Conservation (phyloP, 1,140 invertebrate species). For the Pseudomyrmex concolor region DNA sequence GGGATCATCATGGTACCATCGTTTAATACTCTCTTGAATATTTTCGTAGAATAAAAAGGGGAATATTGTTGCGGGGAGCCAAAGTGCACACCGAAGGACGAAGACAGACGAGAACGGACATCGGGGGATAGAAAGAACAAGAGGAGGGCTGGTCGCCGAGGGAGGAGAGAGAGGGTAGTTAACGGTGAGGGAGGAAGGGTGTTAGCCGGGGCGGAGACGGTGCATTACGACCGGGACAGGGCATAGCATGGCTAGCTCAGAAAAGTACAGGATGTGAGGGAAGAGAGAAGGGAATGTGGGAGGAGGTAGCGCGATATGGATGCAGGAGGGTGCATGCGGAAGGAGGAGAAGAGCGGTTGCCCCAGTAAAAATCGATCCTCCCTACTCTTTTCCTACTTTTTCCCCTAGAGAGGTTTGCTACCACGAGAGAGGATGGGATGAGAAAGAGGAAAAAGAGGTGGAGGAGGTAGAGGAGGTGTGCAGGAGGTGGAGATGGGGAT, state of each 20-base stretch:
- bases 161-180: slow-evolving; percentile 43
- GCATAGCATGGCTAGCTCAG: slow-evolving; percentile 80
- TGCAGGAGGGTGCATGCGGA: slow-evolving; percentile 78
- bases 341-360: slow-evolving; percentile 80
- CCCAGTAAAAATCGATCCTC: slow-evolving; percentile 86
- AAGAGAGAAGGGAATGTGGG: slow-evolving; percentile 60
- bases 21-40: slow-evolving; percentile 74
- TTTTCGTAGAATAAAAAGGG: slow-evolving; percentile 70
- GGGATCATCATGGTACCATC: slow-evolving; percentile 70
- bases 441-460: slow-evolving; percentile 46
- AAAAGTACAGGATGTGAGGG: slow-evolving; percentile 80
- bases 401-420: slow-evolving; percentile 80
- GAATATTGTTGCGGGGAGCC: slow-evolving; percentile 64
- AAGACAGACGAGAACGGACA: slow-evolving; percentile 43
- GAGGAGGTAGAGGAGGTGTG: slow-evolving; percentile 6
- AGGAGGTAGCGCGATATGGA: slow-evolving; percentile 60
- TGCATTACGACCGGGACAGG: slow-evolving; percentile 81
- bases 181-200: slow-evolving; percentile 66
- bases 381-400: slow-evolving; percentile 84
- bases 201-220: slow-evolving; percentile 73
- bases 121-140: slow-evolving; percentile 29
- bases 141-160: neutral
- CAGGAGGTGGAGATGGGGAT: slow-evolving; percentile 26
- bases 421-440: slow-evolving; percentile 69
- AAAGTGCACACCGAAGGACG: slow-evolving; percentile 45